A percentile compares a stretch with the other conserved stretches of the same genome.
phyloP scores from a whole-genome alignment of 2,888 invertebrate species.

The Clanis bilineata region DNA sequence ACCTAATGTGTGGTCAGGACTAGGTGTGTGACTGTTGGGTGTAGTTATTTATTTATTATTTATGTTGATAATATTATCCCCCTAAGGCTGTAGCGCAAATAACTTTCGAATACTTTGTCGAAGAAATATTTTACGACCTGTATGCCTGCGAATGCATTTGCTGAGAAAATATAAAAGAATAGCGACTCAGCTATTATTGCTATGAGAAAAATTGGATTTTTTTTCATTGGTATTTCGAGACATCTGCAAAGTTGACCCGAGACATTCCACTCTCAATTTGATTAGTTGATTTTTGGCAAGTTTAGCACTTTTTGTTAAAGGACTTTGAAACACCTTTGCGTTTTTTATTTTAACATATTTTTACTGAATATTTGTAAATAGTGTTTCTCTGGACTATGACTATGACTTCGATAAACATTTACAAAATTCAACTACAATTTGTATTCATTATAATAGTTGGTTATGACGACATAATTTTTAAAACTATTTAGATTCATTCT shows the following conservation, averaged over 20 bases:
- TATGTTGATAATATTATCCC: no score
- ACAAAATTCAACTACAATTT: not conserved
- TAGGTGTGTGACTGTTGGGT: no score
- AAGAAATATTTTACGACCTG: no score
- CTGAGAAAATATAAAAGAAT: not conserved
- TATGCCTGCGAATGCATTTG: not conserved
- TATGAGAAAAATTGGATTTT: not conserved
- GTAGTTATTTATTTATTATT: no score
- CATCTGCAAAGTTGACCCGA: not conserved
- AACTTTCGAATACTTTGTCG: no score
- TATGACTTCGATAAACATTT: not conserved
- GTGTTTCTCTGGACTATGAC: not conserved
- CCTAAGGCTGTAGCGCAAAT: no score
- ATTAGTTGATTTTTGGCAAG: conserved; percentile 8
- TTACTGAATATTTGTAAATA: not conserved
- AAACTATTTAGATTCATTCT: no score
- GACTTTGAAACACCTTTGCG: not conserved
- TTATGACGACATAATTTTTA: no score
- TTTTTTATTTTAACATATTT: not conserved
- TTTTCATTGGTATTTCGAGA: not conserved
- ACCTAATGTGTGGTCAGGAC: no score
- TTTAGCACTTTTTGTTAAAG: not conserved
- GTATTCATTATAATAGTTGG: not conserved
- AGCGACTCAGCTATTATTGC: not conserved
- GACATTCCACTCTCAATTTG: not conserved